A percentile compares a stretch with the other conserved stretches of the same genome.
phyloP scores from a whole-genome alignment of 2,888 invertebrate genomes.

The Netelia virgata region DNA sequence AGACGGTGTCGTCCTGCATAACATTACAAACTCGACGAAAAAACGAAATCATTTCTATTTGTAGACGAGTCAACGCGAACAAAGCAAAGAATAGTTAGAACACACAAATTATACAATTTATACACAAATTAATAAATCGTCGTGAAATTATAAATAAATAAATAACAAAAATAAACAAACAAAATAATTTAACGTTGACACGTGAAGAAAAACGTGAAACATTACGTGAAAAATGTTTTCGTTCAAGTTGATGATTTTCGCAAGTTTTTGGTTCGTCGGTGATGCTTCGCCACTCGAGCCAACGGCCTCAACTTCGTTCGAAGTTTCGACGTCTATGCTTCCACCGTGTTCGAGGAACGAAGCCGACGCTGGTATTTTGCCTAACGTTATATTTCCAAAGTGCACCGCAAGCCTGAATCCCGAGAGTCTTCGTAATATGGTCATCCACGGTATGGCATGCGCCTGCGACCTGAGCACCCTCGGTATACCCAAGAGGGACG shows the following conservation, averaged over 20 bases:
- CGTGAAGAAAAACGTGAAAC: not conserved
- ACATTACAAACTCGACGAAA: conserved; percentile 8
- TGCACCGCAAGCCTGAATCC: conserved; percentile 63
- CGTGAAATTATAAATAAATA: no score
- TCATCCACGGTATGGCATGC: conserved; percentile 78
- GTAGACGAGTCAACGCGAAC: not conserved
- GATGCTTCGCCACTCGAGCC: not conserved
- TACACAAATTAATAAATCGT: no score
- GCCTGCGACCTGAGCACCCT: conserved; percentile 75
- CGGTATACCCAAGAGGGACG: conserved; percentile 73
- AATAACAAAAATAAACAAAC: no score
- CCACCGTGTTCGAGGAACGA: conserved; percentile 59
- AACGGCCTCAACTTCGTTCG: conserved; percentile 26
- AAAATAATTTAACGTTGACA: no score
- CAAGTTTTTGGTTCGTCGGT: conserved; percentile 10
- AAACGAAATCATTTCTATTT: not conserved
- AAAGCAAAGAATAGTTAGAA: not conserved
- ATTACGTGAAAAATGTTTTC: not conserved
- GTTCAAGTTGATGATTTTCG: conserved; percentile 1
- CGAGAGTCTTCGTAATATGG: conserved; percentile 65
- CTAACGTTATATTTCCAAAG: conserved; percentile 70
- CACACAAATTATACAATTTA: not conserved
- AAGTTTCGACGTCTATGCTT: conserved; percentile 25
- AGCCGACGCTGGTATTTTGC: conserved; percentile 51
- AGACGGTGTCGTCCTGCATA: conserved; percentile 46